A percentile compares a stretch with the other conserved stretches of the same genome.
These are phyloP conservation scores for Chinchilla lanigera DNA, from an alignment of 2,113 vertebrate genomes.

Conservation along the genomic window DNA sequence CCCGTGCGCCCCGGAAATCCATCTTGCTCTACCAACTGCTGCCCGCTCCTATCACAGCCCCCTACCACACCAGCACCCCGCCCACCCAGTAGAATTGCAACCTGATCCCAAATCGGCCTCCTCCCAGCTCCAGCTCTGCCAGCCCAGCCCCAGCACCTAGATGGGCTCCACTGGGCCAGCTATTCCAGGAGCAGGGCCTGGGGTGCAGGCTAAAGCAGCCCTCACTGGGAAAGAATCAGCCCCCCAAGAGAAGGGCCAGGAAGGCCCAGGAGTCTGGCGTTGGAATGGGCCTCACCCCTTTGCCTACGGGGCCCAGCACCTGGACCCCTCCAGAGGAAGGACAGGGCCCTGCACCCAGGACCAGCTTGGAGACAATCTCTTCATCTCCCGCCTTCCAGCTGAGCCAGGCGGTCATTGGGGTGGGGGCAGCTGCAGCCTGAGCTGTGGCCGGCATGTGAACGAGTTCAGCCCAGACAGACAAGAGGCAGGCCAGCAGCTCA, in stretches of 20 bases:
- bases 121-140: neutral
- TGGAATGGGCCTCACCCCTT: constrained; percentile 3
- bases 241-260: neutral
- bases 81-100: neutral
- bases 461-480: constrained; percentile 81
- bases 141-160: neutral
- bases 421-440: constrained; percentile 89
- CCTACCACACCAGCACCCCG: constrained; percentile 72
- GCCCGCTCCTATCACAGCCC: constrained; percentile 86
- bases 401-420: constrained; percentile 82
- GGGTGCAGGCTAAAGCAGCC: neutral
- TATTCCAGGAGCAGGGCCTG: neutral
- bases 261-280: neutral
- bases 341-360: no score
- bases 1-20: constrained; percentile 93
- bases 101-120: neutral
- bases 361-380: neutral
- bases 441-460: constrained; percentile 91
- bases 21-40: constrained; percentile 97
- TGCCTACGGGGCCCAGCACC: no score
- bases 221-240: neutral
- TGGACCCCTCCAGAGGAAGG: neutral
- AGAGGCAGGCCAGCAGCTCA: neutral
- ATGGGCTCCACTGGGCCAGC: neutral
- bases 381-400: neutral